Evolutionary conservation across 2,888 invertebrate genomes (phyloP).

Genomic region (Loripinus fragilis): DNA sequence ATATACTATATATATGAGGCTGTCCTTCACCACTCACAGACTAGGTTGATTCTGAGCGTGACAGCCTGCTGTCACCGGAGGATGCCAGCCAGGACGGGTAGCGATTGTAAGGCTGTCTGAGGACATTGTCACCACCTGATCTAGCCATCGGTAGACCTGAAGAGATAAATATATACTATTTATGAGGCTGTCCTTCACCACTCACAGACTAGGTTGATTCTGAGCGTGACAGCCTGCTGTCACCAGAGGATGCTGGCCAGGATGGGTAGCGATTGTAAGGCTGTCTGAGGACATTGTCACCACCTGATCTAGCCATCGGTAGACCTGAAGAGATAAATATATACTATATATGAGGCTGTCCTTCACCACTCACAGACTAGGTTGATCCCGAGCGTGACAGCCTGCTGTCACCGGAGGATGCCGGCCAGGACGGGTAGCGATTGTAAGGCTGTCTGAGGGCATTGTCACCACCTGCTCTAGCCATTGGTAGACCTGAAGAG

Average conservation of each 20-base stretch:
- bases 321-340: neutral
- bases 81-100: slow-evolving; percentile 60
- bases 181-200: slow-evolving; percentile 28
- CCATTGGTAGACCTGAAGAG: slow-evolving; percentile 1
- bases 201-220: slow-evolving; percentile 41
- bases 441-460: slow-evolving; percentile 33
- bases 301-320: neutral
- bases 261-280: slow-evolving; percentile 46
- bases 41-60: slow-evolving; percentile 45
- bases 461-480: slow-evolving; percentile 8
- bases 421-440: slow-evolving; percentile 61
- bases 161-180: too few species aligned
- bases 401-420: slow-evolving; percentile 40
- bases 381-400: slow-evolving; percentile 49
- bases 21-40: slow-evolving; percentile 29
- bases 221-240: slow-evolving; percentile 48
- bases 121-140: slow-evolving; percentile 12
- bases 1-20: slow-evolving; percentile 43
- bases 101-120: slow-evolving; percentile 38
- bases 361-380: slow-evolving; percentile 31
- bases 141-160: slow-evolving; percentile 2
- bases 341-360: slow-evolving; percentile 36
- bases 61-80: slow-evolving; percentile 41
- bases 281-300: slow-evolving; percentile 38
- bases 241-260: slow-evolving; percentile 53